These are phyloP conservation scores for Lepidocyrtinus sp. DNA, from an alignment of 2,888 invertebrate genomes.

Conservation along the genomic window DNA sequence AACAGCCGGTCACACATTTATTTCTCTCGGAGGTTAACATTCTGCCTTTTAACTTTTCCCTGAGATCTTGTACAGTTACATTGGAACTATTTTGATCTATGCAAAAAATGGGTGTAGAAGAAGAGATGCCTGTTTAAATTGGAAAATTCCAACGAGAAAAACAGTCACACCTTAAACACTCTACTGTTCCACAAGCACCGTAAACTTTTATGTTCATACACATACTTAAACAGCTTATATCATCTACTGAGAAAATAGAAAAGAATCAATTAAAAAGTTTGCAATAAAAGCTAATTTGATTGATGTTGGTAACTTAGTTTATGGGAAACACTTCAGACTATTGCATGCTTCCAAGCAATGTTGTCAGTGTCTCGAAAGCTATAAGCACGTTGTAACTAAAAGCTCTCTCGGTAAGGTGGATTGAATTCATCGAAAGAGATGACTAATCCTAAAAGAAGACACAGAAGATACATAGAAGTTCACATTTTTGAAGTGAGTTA, in stretches of 20 bases:
- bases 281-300: background rate
- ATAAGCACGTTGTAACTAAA: background rate
- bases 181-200: background rate
- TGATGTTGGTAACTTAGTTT: background rate
- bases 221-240: background rate
- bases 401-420: too few relatives aligned
- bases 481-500: background rate
- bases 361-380: background rate
- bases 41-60: background rate
- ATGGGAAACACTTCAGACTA: too few relatives aligned
- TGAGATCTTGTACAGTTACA: too few relatives aligned
- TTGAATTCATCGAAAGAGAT: background rate
- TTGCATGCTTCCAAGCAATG: background rate
- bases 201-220: background rate
- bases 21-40: background rate
- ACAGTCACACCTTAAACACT: background rate
- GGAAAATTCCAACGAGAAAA: background rate
- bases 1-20: slow-evolving; percentile 51
- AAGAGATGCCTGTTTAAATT: background rate
- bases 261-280: background rate
- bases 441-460: background rate
- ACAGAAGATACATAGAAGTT: background rate
- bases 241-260: too few relatives aligned
- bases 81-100: too few relatives aligned
- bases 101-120: background rate